Base-by-base conservation (phyloP, 2,113 vertebrate species). In the Prunella fulvescens region DNA sequence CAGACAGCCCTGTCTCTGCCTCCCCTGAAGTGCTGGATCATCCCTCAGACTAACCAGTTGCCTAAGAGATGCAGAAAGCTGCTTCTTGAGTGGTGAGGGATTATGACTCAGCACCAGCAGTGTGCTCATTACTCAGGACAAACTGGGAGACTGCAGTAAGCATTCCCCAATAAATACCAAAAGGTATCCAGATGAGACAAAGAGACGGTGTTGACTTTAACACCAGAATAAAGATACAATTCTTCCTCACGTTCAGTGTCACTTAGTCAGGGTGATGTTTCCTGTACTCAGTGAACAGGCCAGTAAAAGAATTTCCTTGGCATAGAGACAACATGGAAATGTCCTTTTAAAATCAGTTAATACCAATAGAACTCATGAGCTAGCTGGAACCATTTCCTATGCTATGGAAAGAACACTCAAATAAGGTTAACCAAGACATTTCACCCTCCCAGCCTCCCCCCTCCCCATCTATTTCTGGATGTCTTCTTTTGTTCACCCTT, bases 401-500 rank as follows among this genome's bases (percentile, higher is more conserved):
- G 92, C 97, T 92, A 97, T 98, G 98, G 98, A 98, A 98, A 98
- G 98, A 97, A 98, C 98, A 98, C 98, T 98, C 97, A 96, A 98
- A 97, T 98, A 97, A 97, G 98, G 97, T 97, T 99, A 97, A 86
- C 85, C 96, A 97, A 98, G 98, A 98, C 91, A 92, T 96, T 98
- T 97, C 93, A 95, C 87, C 85, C 79, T 88, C 81, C 83, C 92
- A 87, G 92, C 81, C 77, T 96, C 88, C 96, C 97, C 97, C 98
- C 97, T 97, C 97, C 97, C 72, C 92, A 97, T 98, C 98, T 98
- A 98, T 99, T 98, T 99, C 97, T 97, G 98, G 98, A 97, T 92
- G 95, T 97, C 98, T 99, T 98, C 98, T 98, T 99, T 99, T 99
- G 98, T 99, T 99, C 98, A 98, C 98, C 95, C 96, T 50, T 97